A percentile compares a stretch with the other conserved stretches of the same genome.
Evolutionary conservation across 2,113 vertebrate genomes (phyloP).

Genomic region (Benitochromis conjunctus): DNA sequence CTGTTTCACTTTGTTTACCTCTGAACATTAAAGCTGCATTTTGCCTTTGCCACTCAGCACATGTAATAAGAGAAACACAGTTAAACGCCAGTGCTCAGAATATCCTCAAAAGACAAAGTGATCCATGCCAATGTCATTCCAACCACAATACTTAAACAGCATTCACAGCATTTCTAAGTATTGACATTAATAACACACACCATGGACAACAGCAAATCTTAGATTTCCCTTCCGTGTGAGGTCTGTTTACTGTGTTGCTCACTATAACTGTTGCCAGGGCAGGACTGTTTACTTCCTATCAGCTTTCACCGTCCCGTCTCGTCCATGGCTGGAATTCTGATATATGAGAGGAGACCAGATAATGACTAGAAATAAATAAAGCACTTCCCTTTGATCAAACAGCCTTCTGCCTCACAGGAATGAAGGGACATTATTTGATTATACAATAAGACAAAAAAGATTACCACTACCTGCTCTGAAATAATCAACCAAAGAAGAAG

Average conservation of each 20-base stretch:
- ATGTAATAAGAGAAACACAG: neutral
- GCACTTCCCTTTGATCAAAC: neutral
- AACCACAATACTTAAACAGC: neutral
- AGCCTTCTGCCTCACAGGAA: neutral
- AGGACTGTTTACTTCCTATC: slow-evolving; percentile 16
- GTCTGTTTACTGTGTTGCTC: slow-evolving; percentile 9
- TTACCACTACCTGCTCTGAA: neutral
- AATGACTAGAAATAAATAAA: slow-evolving; percentile 36
- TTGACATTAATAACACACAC: neutral
- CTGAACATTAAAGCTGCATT: accelerated
- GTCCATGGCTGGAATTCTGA: slow-evolving; percentile 18
- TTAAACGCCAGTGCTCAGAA: neutral
- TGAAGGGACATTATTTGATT: neutral
- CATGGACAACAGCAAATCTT: neutral
- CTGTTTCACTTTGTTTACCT: neutral
- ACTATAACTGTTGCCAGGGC: slow-evolving; percentile 23
- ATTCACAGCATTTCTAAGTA: no score
- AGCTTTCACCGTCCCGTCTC: neutral
- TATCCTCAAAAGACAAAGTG: neutral
- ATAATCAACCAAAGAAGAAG: accelerated
- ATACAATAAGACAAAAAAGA: neutral
- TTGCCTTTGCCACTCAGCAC: neutral
- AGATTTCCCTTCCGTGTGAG: slow-evolving; percentile 5
- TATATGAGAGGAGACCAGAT: slow-evolving; percentile 25
- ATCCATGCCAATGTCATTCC: neutral